A percentile compares a stretch with the other conserved stretches of the same genome.
These are phyloP conservation scores for Pseudomyrmex sp. DNA, from an alignment of 1,140 invertebrate species.

Conservation along the genomic window DNA sequence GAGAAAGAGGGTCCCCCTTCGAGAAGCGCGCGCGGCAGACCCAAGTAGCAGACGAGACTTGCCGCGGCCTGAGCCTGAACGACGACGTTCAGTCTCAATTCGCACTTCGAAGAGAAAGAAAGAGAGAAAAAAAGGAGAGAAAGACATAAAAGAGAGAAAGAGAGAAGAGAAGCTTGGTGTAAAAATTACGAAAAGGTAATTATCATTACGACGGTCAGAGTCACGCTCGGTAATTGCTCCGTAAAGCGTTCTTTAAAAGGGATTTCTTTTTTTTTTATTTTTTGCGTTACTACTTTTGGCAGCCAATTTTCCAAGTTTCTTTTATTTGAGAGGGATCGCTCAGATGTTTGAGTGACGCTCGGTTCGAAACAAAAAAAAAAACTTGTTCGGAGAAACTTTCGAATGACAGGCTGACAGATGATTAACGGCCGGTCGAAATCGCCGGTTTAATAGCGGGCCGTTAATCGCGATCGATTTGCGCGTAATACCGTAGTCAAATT, in stretches of 20 bases:
- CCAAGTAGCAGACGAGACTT: constrained; percentile 25
- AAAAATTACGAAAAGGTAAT: constrained; percentile 33
- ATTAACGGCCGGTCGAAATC: not conserved
- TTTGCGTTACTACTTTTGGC: too few relatives aligned
- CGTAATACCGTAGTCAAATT: too few relatives aligned
- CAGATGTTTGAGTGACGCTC: not conserved
- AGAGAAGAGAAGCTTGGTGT: too few relatives aligned
- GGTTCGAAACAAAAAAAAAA: not conserved
- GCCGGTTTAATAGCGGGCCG: not conserved
- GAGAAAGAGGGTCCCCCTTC: constrained; percentile 40
- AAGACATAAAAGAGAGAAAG: too few relatives aligned
- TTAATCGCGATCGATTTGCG: not conserved
- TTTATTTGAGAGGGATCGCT: not conserved
- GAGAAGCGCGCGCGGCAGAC: constrained; percentile 5
- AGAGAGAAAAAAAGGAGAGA: too few relatives aligned
- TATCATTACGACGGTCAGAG: not conserved
- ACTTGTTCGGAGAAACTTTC: not conserved
- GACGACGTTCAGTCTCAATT: constrained; percentile 43
- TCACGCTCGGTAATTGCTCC: too few relatives aligned
- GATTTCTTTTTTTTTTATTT: too few relatives aligned
- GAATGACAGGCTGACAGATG: not conserved
- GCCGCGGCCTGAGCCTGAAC: constrained; percentile 16
- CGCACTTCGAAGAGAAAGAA: not conserved
- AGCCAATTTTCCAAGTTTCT: not conserved
- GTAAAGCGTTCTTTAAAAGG: not conserved